Evolutionary conservation across 2,888 invertebrate species (phyloP), one percentile per base, ranked within the genome.

Genomic region (Plagiodera versicolora): DNA sequence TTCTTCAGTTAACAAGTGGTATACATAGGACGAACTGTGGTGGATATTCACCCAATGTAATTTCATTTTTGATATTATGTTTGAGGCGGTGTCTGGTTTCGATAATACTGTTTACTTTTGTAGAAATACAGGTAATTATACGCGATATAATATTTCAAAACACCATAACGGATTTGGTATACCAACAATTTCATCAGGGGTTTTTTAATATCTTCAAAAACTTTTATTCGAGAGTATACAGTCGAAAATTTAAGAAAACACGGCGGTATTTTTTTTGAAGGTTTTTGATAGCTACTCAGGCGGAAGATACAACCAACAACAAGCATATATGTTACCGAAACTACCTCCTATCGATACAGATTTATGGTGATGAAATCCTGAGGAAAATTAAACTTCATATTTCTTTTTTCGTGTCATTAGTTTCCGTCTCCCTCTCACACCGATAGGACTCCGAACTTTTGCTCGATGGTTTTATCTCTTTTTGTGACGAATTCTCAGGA

Each of bases 281-380:
- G 39, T 39, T 39, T 39, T 39, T 39, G 39, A 39, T 39, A 14
- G 14, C 6, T 6, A 39, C 39, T 39, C 39, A 3, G 39, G 39
- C n/a, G 39, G 14, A 39, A 28, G 18, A 14, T 53, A 53, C 9
- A 44, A 11, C 52, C 3, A 54, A 55, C 35, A 56, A 68, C 69
- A 71, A 71, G 71, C 72, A 71, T 70, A 74, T 74, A 72, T 69
- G 72, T 74, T 71, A 68, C 68, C 68, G 73, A 72, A 72, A 74
- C 72, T 73, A 75, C 73, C 70, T 69, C 73, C 75, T 73, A 75
- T 76, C 75, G 73, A 74, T 74, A 72, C 71, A 75, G 77, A 78
- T 78, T 78, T 77, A 78, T 77, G 72, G 75, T 77, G 77, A 77
- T 77, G 77, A 78, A 78, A 77, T 76, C 76, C 74, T 72, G 74